Evolutionary conservation across 1,140 invertebrate species (phyloP).

Genomic region (Bilobella aurantiaca): DNA sequence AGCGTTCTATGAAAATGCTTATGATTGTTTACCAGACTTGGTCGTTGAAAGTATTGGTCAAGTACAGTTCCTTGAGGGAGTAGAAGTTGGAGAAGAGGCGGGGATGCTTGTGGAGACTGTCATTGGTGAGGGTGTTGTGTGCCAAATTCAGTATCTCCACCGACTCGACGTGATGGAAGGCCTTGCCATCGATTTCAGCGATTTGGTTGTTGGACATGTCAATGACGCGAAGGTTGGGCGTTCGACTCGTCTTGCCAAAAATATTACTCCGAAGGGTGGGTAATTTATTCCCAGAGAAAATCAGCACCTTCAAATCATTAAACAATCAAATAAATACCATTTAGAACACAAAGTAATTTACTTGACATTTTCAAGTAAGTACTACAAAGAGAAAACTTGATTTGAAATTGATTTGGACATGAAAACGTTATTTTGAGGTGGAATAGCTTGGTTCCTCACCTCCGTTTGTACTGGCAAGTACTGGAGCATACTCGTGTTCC

Average conservation of each 20-base stretch:
- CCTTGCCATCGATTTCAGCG: constrained; percentile 60
- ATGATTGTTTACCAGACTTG: constrained; percentile 44
- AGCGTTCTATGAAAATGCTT: neutral
- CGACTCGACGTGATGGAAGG: constrained; percentile 61
- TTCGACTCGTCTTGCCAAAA: constrained; percentile 54
- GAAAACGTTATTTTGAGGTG: too few relatives aligned
- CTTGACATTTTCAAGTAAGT: too few relatives aligned
- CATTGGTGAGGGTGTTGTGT: constrained; percentile 55
- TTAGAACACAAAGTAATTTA: too few relatives aligned
- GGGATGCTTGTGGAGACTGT: constrained; percentile 51
- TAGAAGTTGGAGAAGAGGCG: constrained; percentile 67
- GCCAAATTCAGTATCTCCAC: constrained; percentile 63
- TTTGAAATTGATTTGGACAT: too few relatives aligned
- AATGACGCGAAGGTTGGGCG: constrained; percentile 51
- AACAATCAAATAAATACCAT: too few relatives aligned
- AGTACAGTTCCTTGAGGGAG: constrained; percentile 57
- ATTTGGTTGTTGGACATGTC: constrained; percentile 69
- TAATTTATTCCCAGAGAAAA: constrained; percentile 62
- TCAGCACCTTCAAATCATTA: too few relatives aligned
- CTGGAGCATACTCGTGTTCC: constrained; percentile 48
- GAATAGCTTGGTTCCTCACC: too few relatives aligned
- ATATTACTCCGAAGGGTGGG: constrained; percentile 57
- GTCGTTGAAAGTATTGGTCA: constrained; percentile 65
- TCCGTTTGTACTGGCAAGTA: constrained; percentile 55
- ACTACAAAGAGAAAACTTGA: too few relatives aligned